phyloP scores from a whole-genome alignment of 2,888 invertebrate species.

The Colostygia pectinataria region DNA sequence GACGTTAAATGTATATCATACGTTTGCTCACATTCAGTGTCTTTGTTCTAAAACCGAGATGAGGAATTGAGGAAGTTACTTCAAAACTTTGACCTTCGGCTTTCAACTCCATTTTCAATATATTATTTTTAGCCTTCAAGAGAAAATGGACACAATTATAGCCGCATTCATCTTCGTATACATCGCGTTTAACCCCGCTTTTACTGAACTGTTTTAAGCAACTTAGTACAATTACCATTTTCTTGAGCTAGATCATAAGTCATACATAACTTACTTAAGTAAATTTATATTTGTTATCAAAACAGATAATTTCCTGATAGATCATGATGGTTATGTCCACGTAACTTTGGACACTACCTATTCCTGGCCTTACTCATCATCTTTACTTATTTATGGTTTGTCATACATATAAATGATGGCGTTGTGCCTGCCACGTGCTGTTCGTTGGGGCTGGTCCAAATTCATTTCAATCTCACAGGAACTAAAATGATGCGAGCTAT shows the following conservation, averaged over 20 bases:
- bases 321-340: too few species aligned
- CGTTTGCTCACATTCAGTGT: conserved; percentile 46
- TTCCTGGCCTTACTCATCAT: neutral
- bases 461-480: conserved; percentile 20
- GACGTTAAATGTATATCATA: conserved; percentile 41
- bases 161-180: conserved; percentile 1
- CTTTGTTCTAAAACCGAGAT: conserved; percentile 62
- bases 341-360: too few species aligned
- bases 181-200: too few species aligned
- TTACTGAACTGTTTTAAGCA: too few species aligned
- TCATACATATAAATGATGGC: conserved; percentile 5
- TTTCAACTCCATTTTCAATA: conserved; percentile 51
- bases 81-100: conserved; percentile 53
- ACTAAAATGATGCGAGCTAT: conserved; percentile 20
- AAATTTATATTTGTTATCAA: too few species aligned
- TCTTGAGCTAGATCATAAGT: too few species aligned
- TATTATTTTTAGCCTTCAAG: conserved; percentile 39
- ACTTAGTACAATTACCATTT: too few species aligned
- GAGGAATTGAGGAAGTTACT: conserved; percentile 60
- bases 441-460: conserved; percentile 28
- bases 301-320: too few species aligned
- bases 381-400: conserved; percentile 4
- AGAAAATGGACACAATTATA: conserved; percentile 36
- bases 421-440: conserved; percentile 21
- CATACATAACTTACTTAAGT: too few species aligned